These are phyloP conservation scores for Hippocampus zosterae DNA, from an alignment of 2,113 vertebrate genomes.

Conservation along the genomic window DNA sequence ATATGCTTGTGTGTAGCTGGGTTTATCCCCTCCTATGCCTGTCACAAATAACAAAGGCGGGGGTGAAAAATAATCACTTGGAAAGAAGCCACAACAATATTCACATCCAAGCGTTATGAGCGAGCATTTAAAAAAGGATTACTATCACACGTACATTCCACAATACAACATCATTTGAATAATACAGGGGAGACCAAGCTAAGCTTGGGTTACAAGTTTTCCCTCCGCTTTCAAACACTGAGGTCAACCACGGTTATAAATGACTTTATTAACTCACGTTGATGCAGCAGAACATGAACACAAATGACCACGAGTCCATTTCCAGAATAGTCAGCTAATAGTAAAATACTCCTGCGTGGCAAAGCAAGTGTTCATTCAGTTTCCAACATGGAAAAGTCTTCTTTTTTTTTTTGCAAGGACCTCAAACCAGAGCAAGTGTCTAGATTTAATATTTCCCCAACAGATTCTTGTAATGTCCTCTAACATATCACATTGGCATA, in stretches of 20 bases:
- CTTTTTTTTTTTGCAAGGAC: constrained; percentile 7
- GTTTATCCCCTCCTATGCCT: constrained; percentile 14
- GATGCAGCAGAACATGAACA: constrained; percentile 35
- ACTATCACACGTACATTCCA: not conserved
- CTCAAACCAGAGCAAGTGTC: constrained; percentile 24
- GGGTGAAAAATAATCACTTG: constrained; percentile 3
- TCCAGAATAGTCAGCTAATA: constrained; percentile 52
- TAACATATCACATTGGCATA: constrained; percentile 10
- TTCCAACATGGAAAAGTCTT: not conserved
- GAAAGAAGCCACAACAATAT: not conserved
- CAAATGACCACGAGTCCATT: constrained; percentile 49
- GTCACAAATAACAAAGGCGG: constrained; percentile 7
- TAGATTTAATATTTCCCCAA: constrained; percentile 28
- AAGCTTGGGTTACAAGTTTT: constrained; percentile 10
- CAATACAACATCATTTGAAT: not conserved
- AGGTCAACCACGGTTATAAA: constrained; percentile 34
- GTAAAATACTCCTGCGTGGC: constrained; percentile 33
- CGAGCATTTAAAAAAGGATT: constrained; percentile 10
- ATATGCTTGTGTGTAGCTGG: constrained; percentile 22
- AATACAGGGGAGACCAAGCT: constrained; percentile 12
- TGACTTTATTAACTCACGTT: constrained; percentile 40
- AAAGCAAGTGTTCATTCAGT: constrained; percentile 12
- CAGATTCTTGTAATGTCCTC: constrained; percentile 16
- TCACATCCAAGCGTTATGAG: constrained; percentile 23
- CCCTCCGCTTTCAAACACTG: constrained; percentile 29